Evolutionary conservation across 2,888 invertebrate species (phyloP).

Genomic region (Mystacides longicornis): DNA sequence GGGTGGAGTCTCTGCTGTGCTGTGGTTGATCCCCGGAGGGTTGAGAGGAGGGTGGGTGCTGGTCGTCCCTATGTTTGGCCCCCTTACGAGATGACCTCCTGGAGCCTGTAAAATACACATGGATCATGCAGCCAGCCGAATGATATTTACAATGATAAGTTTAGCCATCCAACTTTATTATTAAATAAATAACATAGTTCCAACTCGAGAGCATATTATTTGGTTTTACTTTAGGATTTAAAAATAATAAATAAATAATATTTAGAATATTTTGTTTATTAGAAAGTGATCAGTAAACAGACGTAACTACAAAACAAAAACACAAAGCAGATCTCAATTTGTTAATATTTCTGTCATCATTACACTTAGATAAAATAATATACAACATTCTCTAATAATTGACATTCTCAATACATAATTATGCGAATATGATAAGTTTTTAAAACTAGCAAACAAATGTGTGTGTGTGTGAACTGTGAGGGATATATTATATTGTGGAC

Average conservation of each 20-base stretch:
- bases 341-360: no score
- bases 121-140: conserved; percentile 48
- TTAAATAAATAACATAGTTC: not conserved
- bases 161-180: conserved; percentile 4
- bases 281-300: not conserved
- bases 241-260: not conserved
- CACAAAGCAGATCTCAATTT: not conserved
- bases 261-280: no score
- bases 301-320: not conserved
- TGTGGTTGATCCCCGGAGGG: conserved; percentile 24
- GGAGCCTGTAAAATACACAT: conserved; percentile 46
- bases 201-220: no score
- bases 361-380: not conserved
- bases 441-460: not conserved
- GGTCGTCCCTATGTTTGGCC: conserved; percentile 10
- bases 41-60: not conserved
- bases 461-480: not conserved
- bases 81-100: conserved; percentile 23
- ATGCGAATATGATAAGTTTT: not conserved
- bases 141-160: conserved; percentile 42
- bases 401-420: not conserved
- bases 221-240: not conserved
- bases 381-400: not conserved
- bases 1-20: not conserved
- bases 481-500: no score